phyloP scores from a whole-genome alignment of 2,113 vertebrate genomes.

The Sorex araneus region DNA sequence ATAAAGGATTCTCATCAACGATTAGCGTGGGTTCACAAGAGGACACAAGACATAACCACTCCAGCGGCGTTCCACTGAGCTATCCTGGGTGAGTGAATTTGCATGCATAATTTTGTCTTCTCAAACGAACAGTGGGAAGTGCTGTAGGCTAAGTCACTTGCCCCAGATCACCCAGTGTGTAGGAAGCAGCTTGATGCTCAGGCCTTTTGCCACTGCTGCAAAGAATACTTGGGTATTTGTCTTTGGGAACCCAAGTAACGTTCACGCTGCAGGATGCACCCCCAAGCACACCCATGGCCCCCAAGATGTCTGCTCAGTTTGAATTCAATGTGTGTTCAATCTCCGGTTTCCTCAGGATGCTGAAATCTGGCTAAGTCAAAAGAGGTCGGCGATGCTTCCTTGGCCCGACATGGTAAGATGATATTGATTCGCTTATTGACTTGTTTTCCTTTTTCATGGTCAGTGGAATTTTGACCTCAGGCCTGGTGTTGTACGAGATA shows the following conservation, averaged over 20 bases:
- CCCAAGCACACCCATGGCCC: not conserved
- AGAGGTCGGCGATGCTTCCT: not conserved
- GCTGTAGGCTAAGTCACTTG: no score
- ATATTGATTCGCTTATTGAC: not conserved
- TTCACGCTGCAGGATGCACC: not conserved
- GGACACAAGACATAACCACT: not conserved
- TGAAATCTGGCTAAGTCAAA: not conserved
- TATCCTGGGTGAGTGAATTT: not conserved
- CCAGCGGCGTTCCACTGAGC: not conserved
- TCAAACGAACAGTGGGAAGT: not conserved
- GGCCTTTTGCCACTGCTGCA: not conserved
- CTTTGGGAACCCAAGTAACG: fast-evolving
- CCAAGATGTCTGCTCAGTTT: not conserved
- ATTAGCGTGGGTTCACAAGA: not conserved
- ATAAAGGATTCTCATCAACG: not conserved
- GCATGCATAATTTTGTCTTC: not conserved
- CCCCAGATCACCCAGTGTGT: not conserved
- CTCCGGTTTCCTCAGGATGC: no score
- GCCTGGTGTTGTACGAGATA: not conserved
- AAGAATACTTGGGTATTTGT: not conserved
- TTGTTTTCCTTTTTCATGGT: not conserved
- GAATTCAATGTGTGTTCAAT: no score
- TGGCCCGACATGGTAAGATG: not conserved
- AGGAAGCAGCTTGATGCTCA: not conserved
- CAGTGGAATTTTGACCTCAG: not conserved